These are phyloP conservation scores for Corythoichthys intestinalis DNA, from an alignment of 2,113 vertebrate genomes.

Conservation along the genomic window DNA sequence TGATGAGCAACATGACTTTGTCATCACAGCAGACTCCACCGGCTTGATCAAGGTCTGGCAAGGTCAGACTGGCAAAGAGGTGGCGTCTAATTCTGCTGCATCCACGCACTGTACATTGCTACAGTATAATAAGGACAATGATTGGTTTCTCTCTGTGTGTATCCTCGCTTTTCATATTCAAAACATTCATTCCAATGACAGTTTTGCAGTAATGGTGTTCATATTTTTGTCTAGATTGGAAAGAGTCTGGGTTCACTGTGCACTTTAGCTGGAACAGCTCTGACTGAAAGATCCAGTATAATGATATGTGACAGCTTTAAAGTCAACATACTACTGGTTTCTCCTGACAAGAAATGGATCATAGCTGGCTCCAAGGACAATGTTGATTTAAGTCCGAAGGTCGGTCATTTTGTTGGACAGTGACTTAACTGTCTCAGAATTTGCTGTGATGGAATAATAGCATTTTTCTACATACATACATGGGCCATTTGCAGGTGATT, in stretches of 20 bases:
- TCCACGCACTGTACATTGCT: slow-evolving; percentile 51
- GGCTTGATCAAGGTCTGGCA: slow-evolving; percentile 67
- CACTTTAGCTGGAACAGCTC: slow-evolving; percentile 45
- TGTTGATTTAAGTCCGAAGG: slow-evolving; percentile 59
- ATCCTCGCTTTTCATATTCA: not conserved
- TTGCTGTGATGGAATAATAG: not conserved
- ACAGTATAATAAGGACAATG: slow-evolving; percentile 39
- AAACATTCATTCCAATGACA: not conserved
- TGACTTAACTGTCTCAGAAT: not conserved
- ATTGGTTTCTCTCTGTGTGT: slow-evolving; percentile 67
- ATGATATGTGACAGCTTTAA: slow-evolving; percentile 48
- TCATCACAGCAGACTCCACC: slow-evolving; percentile 56
- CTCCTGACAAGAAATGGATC: slow-evolving; percentile 70
- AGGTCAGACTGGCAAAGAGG: slow-evolving; percentile 55
- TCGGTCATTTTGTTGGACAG: slow-evolving; percentile 29
- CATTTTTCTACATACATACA: not conserved
- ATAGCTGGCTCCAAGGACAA: slow-evolving; percentile 39
- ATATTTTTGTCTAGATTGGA: slow-evolving; percentile 53
- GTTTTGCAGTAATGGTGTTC: not conserved
- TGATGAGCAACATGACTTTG: slow-evolving; percentile 51
- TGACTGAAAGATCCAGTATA: slow-evolving; percentile 50
- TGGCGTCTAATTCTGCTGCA: slow-evolving; percentile 50
- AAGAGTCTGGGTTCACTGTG: slow-evolving; percentile 54
- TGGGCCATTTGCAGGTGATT: slow-evolving; percentile 57
- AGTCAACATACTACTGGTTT: slow-evolving; percentile 58